Conservation (phyloP, 1,140 invertebrate species). For the Aplysia californica region DNA sequence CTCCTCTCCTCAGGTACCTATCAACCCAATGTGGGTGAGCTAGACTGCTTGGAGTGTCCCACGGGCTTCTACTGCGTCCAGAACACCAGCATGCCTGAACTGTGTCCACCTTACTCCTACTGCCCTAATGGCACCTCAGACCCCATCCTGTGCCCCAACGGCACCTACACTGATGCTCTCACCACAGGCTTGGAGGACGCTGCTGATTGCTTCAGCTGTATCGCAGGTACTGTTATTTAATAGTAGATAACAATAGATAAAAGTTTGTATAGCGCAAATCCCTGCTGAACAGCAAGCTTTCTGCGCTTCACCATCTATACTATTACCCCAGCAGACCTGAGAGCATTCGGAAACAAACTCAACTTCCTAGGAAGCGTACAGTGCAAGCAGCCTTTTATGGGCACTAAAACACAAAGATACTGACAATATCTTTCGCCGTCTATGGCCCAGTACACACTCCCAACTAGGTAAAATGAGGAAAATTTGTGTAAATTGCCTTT, state of each 20-base stretch:
- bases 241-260: background rate
- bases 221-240: conserved; percentile 41
- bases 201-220: conserved; percentile 50
- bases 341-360: too few relatives aligned
- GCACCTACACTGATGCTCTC: conserved; percentile 49
- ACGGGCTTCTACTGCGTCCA: conserved; percentile 49
- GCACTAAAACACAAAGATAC: too few relatives aligned
- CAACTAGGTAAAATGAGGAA: too few relatives aligned
- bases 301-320: too few relatives aligned
- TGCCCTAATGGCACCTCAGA: conserved; percentile 51
- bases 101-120: conserved; percentile 55
- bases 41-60: conserved; percentile 50
- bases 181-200: conserved; percentile 41
- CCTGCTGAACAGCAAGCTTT: too few relatives aligned
- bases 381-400: too few relatives aligned
- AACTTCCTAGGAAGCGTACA: too few relatives aligned
- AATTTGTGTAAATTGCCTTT: too few relatives aligned
- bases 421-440: too few relatives aligned
- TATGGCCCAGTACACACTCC: too few relatives aligned
- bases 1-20: conserved; percentile 48
- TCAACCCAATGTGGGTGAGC: conserved; percentile 45
- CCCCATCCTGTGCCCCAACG: conserved; percentile 54
- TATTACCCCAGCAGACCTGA: too few relatives aligned
- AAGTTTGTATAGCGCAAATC: too few relatives aligned
- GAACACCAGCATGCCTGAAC: conserved; percentile 51